Conservation (phyloP, 2,113 vertebrate genomes). For the rat (Rattus norvegicus) region DNA sequence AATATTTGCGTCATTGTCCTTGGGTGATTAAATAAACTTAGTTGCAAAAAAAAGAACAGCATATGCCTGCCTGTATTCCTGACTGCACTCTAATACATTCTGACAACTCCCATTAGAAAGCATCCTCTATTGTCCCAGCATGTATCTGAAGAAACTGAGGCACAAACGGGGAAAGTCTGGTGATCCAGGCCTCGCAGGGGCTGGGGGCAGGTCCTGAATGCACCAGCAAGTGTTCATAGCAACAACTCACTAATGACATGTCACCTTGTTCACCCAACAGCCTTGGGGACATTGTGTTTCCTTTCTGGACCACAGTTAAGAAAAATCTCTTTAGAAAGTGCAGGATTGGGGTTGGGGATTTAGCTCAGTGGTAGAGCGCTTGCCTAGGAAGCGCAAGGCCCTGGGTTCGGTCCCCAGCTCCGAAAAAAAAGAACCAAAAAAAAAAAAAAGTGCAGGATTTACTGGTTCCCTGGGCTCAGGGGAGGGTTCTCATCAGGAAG, state of each 20-base stretch:
- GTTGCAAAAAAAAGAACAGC: not conserved
- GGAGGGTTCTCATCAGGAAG: not conserved
- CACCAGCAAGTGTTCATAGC: not conserved
- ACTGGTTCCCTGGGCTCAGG: not conserved
- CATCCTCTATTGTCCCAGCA: not conserved
- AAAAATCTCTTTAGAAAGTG: not conserved
- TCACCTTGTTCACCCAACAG: not conserved
- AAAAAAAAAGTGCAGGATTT: not conserved
- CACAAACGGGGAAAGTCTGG: no score
- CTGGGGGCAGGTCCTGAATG: not conserved
- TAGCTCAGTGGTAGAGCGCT: no score
- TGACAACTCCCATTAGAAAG: not conserved
- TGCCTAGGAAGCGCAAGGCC: no score
- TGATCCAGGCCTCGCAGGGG: no score
- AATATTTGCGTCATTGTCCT: not conserved
- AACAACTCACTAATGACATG: not conserved
- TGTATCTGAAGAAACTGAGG: not conserved
- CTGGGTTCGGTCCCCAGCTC: no score
- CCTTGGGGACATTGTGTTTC: not conserved
- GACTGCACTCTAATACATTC: not conserved
- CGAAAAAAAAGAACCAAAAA: no score
- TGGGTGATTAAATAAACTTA: not conserved
- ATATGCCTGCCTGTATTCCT: not conserved
- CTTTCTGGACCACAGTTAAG: not conserved
- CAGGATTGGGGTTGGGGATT: no score